A percentile compares a stretch with the other conserved stretches of the same genome.
Evolutionary conservation across 2,888 invertebrate species (phyloP).

Genomic region (Cephus pygmeus): DNA sequence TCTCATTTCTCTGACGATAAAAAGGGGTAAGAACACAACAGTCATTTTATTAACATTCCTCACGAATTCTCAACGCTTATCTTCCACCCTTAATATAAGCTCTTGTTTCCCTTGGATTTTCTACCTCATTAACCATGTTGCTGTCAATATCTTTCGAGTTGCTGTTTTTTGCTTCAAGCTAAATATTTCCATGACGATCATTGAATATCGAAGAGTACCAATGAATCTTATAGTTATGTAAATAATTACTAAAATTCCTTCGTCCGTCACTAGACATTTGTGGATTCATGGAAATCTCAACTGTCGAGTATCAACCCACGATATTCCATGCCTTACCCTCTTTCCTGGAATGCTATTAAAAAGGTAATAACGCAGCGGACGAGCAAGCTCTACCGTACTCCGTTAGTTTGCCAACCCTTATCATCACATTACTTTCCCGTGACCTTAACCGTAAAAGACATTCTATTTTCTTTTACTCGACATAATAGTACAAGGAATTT

Average conservation of each 20-base stretch:
- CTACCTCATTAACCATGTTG: neutral
- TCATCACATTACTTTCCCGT: neutral
- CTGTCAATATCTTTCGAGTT: neutral
- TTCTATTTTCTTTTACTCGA: neutral
- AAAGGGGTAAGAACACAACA: neutral
- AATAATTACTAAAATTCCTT: slow-evolving; percentile 15
- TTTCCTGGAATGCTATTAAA: slow-evolving; percentile 22
- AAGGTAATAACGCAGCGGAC: slow-evolving; percentile 18
- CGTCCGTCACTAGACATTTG: slow-evolving; percentile 17
- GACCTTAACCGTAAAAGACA: neutral
- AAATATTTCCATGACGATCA: neutral
- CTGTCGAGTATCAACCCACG: neutral
- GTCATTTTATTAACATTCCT: neutral
- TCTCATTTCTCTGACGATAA: neutral
- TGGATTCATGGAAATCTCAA: neutral
- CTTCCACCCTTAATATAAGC: slow-evolving; percentile 4
- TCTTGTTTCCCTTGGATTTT: neutral
- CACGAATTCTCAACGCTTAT: neutral
- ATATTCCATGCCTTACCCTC: neutral
- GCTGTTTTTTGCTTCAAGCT: neutral
- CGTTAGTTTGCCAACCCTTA: slow-evolving; percentile 5
- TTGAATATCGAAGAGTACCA: neutral
- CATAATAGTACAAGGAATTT: neutral
- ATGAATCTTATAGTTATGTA: neutral
- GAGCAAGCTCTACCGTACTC: slow-evolving; percentile 11